phyloP scores from a whole-genome alignment of 2,797 vertebrate species.

The Chiroxiphia lanceolata region DNA sequence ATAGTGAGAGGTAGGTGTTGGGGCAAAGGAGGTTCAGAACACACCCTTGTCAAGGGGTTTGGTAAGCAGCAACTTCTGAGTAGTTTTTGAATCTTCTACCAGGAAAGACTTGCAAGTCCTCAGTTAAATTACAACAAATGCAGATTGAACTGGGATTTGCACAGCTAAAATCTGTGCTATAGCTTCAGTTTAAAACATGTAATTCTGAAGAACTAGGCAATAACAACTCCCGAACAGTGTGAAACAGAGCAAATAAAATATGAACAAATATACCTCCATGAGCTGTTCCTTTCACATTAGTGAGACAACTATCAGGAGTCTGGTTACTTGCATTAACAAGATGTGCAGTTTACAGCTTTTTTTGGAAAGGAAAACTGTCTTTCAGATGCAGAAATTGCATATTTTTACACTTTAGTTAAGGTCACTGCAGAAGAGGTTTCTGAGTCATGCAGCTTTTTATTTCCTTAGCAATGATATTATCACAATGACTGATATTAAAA shows the following conservation, averaged over 20 bases:
- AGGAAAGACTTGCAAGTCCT: not conserved
- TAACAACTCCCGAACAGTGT: not conserved
- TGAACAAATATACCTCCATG: not conserved
- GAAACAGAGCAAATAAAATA: not conserved
- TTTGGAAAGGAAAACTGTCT: not conserved
- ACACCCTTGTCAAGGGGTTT: not conserved
- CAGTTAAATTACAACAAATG: not conserved
- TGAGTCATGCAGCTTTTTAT: constrained; percentile 1
- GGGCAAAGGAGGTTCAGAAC: not conserved
- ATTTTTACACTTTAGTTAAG: not conserved
- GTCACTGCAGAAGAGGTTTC: not conserved
- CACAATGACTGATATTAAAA: not conserved
- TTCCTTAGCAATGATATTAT: not conserved
- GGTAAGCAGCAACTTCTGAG: not conserved
- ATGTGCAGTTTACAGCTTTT: not conserved
- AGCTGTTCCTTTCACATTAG: not conserved
- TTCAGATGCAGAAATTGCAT: not conserved
- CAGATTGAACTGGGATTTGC: not conserved
- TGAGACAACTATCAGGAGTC: not conserved
- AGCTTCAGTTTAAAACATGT: not conserved
- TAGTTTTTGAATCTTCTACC: not conserved
- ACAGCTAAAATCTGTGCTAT: not conserved
- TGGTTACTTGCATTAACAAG: not conserved
- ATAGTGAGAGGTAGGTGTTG: not conserved
- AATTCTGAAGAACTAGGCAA: not conserved